Conservation (phyloP, 2,888 invertebrate species). For the Machimus atricapillus region DNA sequence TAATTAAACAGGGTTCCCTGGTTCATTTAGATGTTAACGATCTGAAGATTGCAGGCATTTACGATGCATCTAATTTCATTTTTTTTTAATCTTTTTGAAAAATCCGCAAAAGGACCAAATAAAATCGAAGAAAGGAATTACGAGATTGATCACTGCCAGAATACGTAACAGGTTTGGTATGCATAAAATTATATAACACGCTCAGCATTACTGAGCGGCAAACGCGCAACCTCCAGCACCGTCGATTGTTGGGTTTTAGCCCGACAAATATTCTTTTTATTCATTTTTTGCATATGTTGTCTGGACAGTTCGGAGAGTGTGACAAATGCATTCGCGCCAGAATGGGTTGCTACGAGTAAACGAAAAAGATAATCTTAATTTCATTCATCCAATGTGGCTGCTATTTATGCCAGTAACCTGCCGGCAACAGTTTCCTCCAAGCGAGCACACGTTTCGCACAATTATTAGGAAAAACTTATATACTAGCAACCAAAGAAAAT, state of each 20-base stretch:
- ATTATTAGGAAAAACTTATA: too few species aligned
- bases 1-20: neutral
- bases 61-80: constrained; percentile 17
- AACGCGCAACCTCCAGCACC: neutral
- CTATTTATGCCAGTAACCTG: neutral
- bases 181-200: constrained; percentile 28
- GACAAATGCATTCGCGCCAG: neutral
- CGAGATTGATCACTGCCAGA: constrained; percentile 18
- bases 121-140: neutral
- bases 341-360: neutral
- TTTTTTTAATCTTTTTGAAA: neutral
- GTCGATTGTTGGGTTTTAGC: neutral
- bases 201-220: neutral
- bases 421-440: too few species aligned
- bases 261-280: neutral
- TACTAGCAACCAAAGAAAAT: too few species aligned
- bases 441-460: too few species aligned
- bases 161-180: constrained; percentile 22
- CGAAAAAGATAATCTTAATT: neutral
- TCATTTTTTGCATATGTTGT: neutral
- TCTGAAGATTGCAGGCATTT: constrained; percentile 17
- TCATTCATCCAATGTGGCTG: neutral
- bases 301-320: neutral
- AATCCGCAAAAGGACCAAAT: neutral
- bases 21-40: constrained; percentile 28